Evolutionary conservation across 2,797 vertebrate genomes (phyloP), one percentile per base, ranked within the genome.

Genomic region (Phalloptychus januarius): DNA sequence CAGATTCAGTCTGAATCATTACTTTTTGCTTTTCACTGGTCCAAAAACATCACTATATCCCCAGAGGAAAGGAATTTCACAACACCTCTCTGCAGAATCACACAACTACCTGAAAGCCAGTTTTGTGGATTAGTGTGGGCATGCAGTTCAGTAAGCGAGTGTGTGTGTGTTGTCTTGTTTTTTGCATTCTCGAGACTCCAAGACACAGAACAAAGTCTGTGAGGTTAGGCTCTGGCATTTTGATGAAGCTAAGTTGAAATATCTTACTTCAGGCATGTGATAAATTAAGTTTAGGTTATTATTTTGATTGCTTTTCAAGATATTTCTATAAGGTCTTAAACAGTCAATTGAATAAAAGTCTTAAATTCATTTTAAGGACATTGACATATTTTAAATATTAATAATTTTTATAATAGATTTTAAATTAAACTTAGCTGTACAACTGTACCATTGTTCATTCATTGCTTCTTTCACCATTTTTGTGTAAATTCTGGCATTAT

Each of bases 1-100:
- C 76, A 85, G 69, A 79, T 71, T 86, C 56, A 72, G 79, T 72
- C 44, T 85, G 84, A 91, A 86, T 92, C 84, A 88, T 74, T 72
- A 7, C 2, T 69, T 75, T 83, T 50, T 79, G 67, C 70, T 72
- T 81, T 83, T 52, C 61, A 79, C 58, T 70, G 70, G 23, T 85
- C 74, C 8, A 75, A 44, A 84, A 75, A 77, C 75, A 54, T 65
- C 67, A 74, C 45, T 16, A 63, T 25, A 70, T 84, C 67, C 85
- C 58, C 81, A 67, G 75, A 42, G 36, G 38, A 38, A n/a, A 82
- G 70, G 79, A 84, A 78, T 85, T 81, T 76, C 42, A 87, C 54
- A 79, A 82, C 50, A 80, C 31, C 61, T 61, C 69, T 83, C 42
- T 76, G 69, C 42, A 45, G 25, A 23, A 73, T 28, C 61, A 77